These are phyloP conservation scores for Pristionchus maxplancki DNA, from an alignment of 2,888 invertebrate species.

Conservation along the genomic window DNA sequence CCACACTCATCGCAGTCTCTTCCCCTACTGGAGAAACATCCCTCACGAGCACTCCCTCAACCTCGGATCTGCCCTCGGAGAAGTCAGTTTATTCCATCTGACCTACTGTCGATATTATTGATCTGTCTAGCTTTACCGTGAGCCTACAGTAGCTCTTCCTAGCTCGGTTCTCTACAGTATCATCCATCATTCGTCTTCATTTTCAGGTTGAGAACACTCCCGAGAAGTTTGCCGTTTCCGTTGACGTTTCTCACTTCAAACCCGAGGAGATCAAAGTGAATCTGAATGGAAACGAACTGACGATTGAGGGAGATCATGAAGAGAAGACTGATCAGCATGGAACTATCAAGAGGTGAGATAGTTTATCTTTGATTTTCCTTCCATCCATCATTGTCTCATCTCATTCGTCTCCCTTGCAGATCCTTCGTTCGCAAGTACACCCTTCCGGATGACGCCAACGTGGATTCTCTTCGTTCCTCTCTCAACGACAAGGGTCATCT, in stretches of 20 bases:
- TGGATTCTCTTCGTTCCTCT: constrained; percentile 50
- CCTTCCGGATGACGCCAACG: constrained; percentile 44
- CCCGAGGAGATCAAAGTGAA: constrained; percentile 62
- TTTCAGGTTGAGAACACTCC: constrained; percentile 54
- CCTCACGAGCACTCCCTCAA: not conserved
- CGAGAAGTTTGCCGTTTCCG: constrained; percentile 58
- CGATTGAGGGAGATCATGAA: constrained; percentile 57
- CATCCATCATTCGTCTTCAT: too few relatives aligned
- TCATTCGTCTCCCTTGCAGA: not conserved
- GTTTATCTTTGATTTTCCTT: constrained; percentile 21
- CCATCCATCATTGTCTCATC: too few relatives aligned
- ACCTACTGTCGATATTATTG: too few relatives aligned
- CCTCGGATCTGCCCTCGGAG: constrained; percentile 47
- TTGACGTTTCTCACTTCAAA: constrained; percentile 60
- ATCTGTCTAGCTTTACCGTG: too few relatives aligned
- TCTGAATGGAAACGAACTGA: constrained; percentile 58
- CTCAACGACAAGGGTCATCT: constrained; percentile 48
- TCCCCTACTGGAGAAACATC: constrained; percentile 43
- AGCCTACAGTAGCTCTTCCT: too few relatives aligned
- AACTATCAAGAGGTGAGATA: constrained; percentile 47
- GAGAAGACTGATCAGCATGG: constrained; percentile 50
- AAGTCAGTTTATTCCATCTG: not conserved
- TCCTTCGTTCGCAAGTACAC: constrained; percentile 53
- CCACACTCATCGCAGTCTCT: not conserved
- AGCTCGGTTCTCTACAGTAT: too few relatives aligned